Evolutionary conservation across 2,797 vertebrate genomes (phyloP).

Genomic region (Salmo trutta): DNA sequence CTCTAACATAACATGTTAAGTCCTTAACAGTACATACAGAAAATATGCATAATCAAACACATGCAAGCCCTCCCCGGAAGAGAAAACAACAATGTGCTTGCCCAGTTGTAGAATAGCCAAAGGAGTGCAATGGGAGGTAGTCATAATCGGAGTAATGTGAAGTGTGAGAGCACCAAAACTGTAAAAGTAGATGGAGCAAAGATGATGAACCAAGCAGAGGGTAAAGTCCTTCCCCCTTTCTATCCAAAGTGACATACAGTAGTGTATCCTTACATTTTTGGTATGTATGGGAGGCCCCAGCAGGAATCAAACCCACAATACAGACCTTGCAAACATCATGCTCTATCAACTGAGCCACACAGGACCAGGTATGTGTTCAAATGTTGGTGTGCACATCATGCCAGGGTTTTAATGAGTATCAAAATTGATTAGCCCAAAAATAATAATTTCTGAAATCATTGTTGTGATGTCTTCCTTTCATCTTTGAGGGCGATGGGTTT

Average conservation of each 20-base stretch:
- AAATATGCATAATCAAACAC: neutral
- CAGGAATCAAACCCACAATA: neutral
- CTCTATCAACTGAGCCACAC: neutral
- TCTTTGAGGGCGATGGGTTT: neutral
- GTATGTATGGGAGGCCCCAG: neutral
- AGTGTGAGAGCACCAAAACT: neutral
- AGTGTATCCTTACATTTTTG: neutral
- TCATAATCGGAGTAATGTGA: neutral
- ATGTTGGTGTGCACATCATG: neutral
- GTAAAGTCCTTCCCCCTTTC: neutral
- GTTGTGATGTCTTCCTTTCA: neutral
- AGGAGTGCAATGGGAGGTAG: neutral
- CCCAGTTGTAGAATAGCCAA: neutral
- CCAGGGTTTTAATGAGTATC: neutral
- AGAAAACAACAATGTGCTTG: neutral
- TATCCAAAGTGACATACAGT: neutral
- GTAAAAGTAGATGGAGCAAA: constrained; percentile 2
- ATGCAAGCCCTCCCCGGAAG: neutral
- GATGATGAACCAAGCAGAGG: neutral
- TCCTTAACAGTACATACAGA: neutral
- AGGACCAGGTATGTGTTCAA: neutral
- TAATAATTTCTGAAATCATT: neutral
- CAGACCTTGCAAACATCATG: neutral
- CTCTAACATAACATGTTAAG: neutral
- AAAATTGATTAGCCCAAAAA: neutral